These are phyloP conservation scores for Drosophila fulvimacula DNA, from an alignment of 2,888 invertebrate species.

Conservation along the genomic window DNA sequence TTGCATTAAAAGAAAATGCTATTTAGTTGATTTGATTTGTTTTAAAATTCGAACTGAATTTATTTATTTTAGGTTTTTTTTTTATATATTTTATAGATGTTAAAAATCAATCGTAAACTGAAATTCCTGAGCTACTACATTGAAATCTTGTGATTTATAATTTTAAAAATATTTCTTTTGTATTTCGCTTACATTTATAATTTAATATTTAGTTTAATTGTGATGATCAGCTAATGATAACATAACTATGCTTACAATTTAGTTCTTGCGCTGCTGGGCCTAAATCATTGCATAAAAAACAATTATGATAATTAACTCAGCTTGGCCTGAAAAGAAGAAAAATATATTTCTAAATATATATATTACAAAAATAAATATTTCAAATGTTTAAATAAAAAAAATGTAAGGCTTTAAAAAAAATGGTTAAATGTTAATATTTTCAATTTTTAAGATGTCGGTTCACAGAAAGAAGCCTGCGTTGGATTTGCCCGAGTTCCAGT, in stretches of 20 bases:
- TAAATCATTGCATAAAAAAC: slow-evolving; percentile 17
- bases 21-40: slow-evolving; percentile 27
- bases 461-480: neutral
- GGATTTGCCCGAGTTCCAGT: neutral
- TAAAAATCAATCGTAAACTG: slow-evolving; percentile 36
- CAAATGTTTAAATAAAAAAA: slow-evolving; percentile 58
- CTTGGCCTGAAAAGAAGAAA: slow-evolving; percentile 35
- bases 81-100: neutral
- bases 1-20: slow-evolving; percentile 17
- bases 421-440: slow-evolving; percentile 3
- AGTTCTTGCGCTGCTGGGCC: slow-evolving; percentile 20
- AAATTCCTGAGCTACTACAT: slow-evolving; percentile 46
- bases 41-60: slow-evolving; percentile 21
- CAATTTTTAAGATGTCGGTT: too few relatives aligned
- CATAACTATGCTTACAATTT: slow-evolving; percentile 26
- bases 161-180: slow-evolving; percentile 16
- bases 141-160: slow-evolving; percentile 45
- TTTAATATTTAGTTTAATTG: slow-evolving; percentile 33
- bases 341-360: slow-evolving; percentile 3
- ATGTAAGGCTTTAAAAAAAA: slow-evolving; percentile 56
- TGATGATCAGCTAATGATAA: slow-evolving; percentile 41
- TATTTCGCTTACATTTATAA: slow-evolving; percentile 31
- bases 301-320: slow-evolving; percentile 39
- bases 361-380: neutral
- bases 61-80: slow-evolving; percentile 16